Conservation (phyloP, 2,888 invertebrate species). For the Eupithecia tripunctaria region DNA sequence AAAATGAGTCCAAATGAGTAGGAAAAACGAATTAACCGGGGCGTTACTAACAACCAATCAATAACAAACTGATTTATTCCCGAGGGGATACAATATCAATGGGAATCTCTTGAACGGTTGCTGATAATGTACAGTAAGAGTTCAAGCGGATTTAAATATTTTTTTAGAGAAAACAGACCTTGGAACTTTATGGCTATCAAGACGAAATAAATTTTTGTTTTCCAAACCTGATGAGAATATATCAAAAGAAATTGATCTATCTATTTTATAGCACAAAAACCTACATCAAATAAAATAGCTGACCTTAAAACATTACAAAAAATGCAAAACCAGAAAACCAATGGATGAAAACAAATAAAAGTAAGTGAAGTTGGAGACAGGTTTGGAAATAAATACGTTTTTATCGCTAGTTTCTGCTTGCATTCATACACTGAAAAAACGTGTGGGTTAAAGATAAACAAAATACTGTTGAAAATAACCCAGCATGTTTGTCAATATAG, state of each 20-base stretch:
- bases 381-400: not conserved
- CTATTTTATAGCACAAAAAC: no score
- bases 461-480: no score
- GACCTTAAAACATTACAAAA: not conserved
- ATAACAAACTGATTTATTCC: constrained; percentile 78
- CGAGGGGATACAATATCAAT: constrained; percentile 61
- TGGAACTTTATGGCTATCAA: not conserved
- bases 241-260: not conserved
- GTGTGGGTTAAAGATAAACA: no score
- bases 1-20: constrained; percentile 58
- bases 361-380: not conserved
- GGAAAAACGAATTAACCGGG: constrained; percentile 70
- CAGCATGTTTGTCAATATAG: no score
- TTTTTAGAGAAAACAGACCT: not conserved
- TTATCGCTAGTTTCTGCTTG: not conserved
- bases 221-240: no score
- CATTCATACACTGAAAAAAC: no score
- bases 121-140: constrained; percentile 35
- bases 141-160: constrained; percentile 39
- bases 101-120: constrained; percentile 51
- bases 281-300: not conserved
- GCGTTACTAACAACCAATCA: constrained; percentile 81
- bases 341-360: not conserved
- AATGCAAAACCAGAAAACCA: not conserved
- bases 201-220: not conserved